Conservation (phyloP, 2,797 vertebrate species). For the Bradypodion ventrale region DNA sequence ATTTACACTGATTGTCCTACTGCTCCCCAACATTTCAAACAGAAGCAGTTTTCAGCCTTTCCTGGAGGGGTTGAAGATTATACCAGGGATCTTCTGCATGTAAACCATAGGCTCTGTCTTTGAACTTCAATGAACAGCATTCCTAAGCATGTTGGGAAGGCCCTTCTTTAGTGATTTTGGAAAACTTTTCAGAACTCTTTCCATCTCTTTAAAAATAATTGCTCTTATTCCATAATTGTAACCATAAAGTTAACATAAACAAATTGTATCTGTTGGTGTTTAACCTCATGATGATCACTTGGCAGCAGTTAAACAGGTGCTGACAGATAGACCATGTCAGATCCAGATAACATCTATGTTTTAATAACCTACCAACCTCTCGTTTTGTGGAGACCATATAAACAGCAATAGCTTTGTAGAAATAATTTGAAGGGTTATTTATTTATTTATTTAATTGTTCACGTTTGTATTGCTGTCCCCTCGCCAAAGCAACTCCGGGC, state of each 20-base stretch:
- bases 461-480: too few relatives aligned
- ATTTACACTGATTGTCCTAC: background rate
- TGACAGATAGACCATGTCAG: background rate
- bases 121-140: background rate
- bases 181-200: background rate
- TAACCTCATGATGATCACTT: too few relatives aligned
- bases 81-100: background rate
- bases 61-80: background rate
- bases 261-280: background rate
- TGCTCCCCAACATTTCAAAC: background rate
- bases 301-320: background rate
- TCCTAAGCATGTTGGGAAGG: background rate
- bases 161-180: background rate
- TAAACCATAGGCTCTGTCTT: background rate
- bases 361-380: background rate
- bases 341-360: background rate
- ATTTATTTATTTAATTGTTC: too few relatives aligned
- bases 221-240: background rate
- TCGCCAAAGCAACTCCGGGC: too few relatives aligned
- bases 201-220: background rate
- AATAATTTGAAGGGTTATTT: background rate
- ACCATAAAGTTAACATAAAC: background rate
- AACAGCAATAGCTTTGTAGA: background rate
- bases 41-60: background rate
- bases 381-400: background rate